These are phyloP conservation scores for Aepyceros melampus DNA, from an alignment of 2,113 vertebrate species.

Conservation along the genomic window DNA sequence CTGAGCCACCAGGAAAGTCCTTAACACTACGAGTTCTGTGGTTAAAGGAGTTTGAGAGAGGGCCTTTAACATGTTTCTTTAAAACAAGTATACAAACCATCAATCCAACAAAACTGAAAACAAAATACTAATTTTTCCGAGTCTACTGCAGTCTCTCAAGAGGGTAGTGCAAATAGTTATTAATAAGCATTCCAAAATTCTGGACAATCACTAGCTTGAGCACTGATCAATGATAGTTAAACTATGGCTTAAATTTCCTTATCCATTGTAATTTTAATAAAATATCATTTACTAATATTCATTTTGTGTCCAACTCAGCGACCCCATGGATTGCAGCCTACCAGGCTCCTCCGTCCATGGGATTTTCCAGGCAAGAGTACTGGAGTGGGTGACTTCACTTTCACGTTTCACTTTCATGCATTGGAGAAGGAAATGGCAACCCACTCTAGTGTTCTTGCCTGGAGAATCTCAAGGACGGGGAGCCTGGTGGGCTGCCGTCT, in stretches of 20 bases:
- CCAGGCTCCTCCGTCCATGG: too few relatives aligned
- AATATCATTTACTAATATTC: neutral
- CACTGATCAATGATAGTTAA: neutral
- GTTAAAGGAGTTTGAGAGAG: neutral
- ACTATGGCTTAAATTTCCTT: neutral
- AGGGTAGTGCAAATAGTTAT: neutral
- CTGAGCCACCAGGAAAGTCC: neutral
- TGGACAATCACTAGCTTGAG: neutral
- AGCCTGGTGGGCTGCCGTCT: too few relatives aligned
- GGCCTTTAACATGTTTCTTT: neutral
- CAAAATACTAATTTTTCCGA: neutral
- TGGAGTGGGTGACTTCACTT: too few relatives aligned
- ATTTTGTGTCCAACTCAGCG: too few relatives aligned
- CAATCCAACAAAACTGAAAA: neutral
- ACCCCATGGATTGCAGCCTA: too few relatives aligned
- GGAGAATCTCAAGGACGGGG: too few relatives aligned
- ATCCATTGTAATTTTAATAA: neutral
- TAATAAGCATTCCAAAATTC: neutral
- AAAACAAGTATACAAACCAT: neutral
- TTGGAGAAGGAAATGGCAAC: too few relatives aligned
- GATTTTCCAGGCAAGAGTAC: too few relatives aligned
- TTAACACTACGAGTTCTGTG: neutral
- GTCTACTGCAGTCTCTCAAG: neutral
- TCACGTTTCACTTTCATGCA: too few relatives aligned
- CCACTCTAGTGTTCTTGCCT: too few relatives aligned